Base-by-base conservation (phyloP, 1,140 invertebrate genomes). In the Drosophila novamexicana region DNA sequence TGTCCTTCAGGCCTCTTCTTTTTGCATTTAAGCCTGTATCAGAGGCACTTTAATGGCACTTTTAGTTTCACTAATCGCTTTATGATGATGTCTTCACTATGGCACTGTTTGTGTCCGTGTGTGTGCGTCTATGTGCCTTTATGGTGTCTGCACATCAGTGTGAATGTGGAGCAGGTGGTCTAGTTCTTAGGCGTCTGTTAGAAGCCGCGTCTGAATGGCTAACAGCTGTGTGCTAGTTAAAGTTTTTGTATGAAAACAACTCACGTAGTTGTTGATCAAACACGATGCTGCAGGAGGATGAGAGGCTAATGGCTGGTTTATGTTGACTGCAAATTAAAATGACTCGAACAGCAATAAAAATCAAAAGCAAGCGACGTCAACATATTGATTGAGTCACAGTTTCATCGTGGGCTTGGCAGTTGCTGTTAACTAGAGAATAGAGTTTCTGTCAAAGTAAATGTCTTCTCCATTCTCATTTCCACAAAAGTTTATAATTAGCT, bases 1-100 rank as follows among this genome's bases (percentile, higher is more conserved):
- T 78, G 77, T 73, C 62, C 77, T 79, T 78, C 69, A 40, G 52
- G 39, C 34, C 36, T 6, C 40, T 6, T 29, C 22, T 29, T 29
- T 45, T 32, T 32, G 49, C 44, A 49, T 52, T 67, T 14, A 32
- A 58, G 74, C 18, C 50, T 36, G 42, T 70, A 56, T 62, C 65
- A 45, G 7, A 81, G 81, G 68, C 81, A 81, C 85, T 84, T 84
- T 84, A 85, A 84, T 85, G 81, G 68, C 81, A 85, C 73, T 84
- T 84, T 84, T 81, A 84, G 81, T 84, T 84, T 65, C 68, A 69
- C 81, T 84, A 84, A 84, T 84, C 77, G 81, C 77, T 85, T 84
- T 84, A 84, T 84, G 81, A 84, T 84, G 81, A 85, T 85, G 81
- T 85, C 81, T 85, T 66, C 37, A 36, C 62, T 8, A 12, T 67